Evolutionary conservation across 2,113 vertebrate species (phyloP), one percentile per base, ranked within the genome.

Genomic region (Xiphias gladius): DNA sequence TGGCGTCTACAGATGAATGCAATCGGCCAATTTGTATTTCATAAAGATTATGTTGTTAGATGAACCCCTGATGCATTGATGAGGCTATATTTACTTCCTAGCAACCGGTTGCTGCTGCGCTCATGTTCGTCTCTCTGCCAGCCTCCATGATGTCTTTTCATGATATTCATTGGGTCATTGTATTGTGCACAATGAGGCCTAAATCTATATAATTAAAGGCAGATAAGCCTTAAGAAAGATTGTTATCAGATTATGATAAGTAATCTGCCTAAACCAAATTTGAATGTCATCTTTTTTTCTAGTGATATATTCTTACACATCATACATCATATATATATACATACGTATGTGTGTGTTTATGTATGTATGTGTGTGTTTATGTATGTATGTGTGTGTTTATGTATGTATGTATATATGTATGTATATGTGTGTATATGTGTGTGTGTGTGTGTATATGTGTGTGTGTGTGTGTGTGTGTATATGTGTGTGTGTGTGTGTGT

Each of bases 31-130:
- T 93, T 92, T 92, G 91, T 90, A 89, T 90, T 90, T 89, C 74
- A 91, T 86, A 85, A 91, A 93, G 90, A 94, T 91, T 90, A 90
- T 91, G 93, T 93, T 87, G 88, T 92, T 90, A 85, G 76, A 91
- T 75, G 84, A 88, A 64, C 76, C 70, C 22, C 85, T 82, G 92
- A 90, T 94, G 89, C 93, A 87, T 93, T 88, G 90, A 92, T 90
- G 89, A 90, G 90, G 86, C 89, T 91, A 93, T 90, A 86, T 93
- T 94, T 91, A 94, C 89, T 41, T 93, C 94, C 94, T 94, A 95
- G 94, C 94, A 95, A 95, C 94, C 82, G 10, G 13, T 37, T 43
- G 58, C 82, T 39, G 57, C 84, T 72, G 80, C 88, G 58, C 73
- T 90, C 73, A 16, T 86, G 85, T 86, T 79, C 55, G 69, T 75